Percentiles rank a stretch among this genome's conserved stretches.
Conservation (phyloP, 2,888 invertebrate species). For the Apoda limacodes region DNA sequence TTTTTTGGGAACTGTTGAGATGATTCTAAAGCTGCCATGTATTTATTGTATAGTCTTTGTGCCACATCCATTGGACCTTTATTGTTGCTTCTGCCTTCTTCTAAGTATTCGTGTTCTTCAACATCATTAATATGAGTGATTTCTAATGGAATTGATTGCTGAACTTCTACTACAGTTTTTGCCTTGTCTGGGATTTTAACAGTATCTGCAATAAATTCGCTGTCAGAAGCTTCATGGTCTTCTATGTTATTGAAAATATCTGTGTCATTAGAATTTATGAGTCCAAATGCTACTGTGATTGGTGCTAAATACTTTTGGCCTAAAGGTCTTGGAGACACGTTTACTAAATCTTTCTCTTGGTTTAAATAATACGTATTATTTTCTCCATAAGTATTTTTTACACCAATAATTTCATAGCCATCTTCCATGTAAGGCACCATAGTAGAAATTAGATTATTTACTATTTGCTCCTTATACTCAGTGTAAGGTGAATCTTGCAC, state of each 20-base stretch:
- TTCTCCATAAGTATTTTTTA: slow-evolving; percentile 34
- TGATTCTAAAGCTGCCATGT: slow-evolving; percentile 44
- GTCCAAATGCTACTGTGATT: slow-evolving; percentile 68
- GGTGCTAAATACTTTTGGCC: slow-evolving; percentile 70
- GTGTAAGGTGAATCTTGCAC: slow-evolving; percentile 43
- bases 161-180: slow-evolving; percentile 73
- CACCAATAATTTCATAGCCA: slow-evolving; percentile 56
- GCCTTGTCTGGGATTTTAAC: slow-evolving; percentile 46
- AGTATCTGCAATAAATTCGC: slow-evolving; percentile 45
- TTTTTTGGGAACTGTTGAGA: slow-evolving; percentile 43
- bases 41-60: slow-evolving; percentile 42
- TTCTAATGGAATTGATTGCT: slow-evolving; percentile 72
- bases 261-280: slow-evolving; percentile 57
- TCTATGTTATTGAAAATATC: slow-evolving; percentile 45
- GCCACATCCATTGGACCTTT: slow-evolving; percentile 33
- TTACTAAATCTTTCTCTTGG: slow-evolving; percentile 28
- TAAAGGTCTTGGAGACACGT: slow-evolving; percentile 69
- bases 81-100: slow-evolving; percentile 45
- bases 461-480: slow-evolving; percentile 41
- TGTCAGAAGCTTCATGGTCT: slow-evolving; percentile 49
- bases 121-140: slow-evolving; percentile 60
- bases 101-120: slow-evolving; percentile 54
- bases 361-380: slow-evolving; percentile 24
- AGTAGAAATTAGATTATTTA: slow-evolving; percentile 53
- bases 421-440: slow-evolving; percentile 53